These are phyloP conservation scores for Acanthosepion lycidas DNA, from an alignment of 2,888 invertebrate species.

Conservation along the genomic window DNA sequence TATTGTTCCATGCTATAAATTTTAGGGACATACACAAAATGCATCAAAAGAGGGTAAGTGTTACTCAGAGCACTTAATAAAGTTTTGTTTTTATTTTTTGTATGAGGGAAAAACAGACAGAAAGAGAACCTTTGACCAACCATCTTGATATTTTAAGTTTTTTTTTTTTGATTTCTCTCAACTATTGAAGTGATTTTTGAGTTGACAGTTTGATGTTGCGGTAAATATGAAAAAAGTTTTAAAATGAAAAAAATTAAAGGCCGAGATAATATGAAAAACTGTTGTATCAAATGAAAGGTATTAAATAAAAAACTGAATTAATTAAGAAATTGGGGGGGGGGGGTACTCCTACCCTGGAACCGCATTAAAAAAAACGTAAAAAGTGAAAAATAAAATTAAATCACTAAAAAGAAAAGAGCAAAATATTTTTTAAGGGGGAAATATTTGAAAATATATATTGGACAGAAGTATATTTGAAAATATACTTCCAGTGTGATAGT, in stretches of 20 bases:
- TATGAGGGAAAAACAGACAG: neutral
- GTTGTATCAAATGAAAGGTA: neutral
- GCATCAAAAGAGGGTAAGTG: neutral
- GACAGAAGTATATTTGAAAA: neutral
- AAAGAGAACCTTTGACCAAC: neutral
- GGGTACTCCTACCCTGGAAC: neutral
- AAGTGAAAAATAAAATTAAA: neutral
- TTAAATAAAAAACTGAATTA: neutral
- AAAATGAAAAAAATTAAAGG: neutral
- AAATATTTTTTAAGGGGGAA: neutral
- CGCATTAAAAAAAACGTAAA: neutral
- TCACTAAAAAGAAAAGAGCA: neutral
- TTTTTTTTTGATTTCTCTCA: neutral
- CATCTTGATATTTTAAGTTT: neutral
- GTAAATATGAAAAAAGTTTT: slow-evolving; percentile 7
- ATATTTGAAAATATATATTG: slow-evolving; percentile 6
- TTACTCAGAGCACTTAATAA: slow-evolving; percentile 18
- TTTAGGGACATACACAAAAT: neutral
- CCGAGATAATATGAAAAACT: neutral
- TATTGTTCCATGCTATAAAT: neutral
- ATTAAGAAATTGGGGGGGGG: neutral
- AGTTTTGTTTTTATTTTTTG: neutral
- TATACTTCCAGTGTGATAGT: neutral
- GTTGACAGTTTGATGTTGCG: neutral
- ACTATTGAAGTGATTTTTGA: neutral